These are phyloP conservation scores for Tetranychus piercei DNA, from an alignment of 2,888 invertebrate species.

Conservation along the genomic window DNA sequence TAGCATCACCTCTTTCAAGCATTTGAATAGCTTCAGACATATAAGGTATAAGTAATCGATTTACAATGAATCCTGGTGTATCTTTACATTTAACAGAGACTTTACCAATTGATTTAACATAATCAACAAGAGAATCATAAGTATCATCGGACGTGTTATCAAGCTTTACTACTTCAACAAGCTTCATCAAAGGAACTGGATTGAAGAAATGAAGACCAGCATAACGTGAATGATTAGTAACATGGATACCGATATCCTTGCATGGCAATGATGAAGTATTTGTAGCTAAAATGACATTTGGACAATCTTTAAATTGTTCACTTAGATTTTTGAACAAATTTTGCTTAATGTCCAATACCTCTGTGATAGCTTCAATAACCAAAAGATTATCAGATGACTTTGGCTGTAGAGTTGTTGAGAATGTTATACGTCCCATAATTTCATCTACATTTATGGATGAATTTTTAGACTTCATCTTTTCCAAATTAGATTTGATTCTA, in stretches of 20 bases:
- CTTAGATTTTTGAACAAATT: slow-evolving; percentile 44
- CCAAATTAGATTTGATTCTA: slow-evolving; percentile 15
- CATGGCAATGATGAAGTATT: slow-evolving; percentile 76
- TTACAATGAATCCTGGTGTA: slow-evolving; percentile 79
- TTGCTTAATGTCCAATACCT: slow-evolving; percentile 57
- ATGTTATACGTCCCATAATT: slow-evolving; percentile 13
- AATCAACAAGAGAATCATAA: slow-evolving; percentile 49
- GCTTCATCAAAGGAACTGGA: slow-evolving; percentile 73
- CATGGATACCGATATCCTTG: slow-evolving; percentile 54
- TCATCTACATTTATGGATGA: slow-evolving; percentile 13
- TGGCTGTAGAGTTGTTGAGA: slow-evolving; percentile 15
- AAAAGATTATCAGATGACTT: slow-evolving; percentile 18
- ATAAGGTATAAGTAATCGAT: slow-evolving; percentile 64
- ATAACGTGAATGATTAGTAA: slow-evolving; percentile 48
- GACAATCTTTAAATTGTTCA: slow-evolving; percentile 31
- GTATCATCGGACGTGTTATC: slow-evolving; percentile 57
- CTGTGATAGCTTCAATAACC: slow-evolving; percentile 60
- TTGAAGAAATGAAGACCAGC: slow-evolving; percentile 82
- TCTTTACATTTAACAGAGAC: slow-evolving; percentile 71
- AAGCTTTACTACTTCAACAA: slow-evolving; percentile 60
- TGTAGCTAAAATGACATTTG: slow-evolving; percentile 62
- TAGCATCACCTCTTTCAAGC: slow-evolving; percentile 54
- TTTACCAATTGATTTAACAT: slow-evolving; percentile 65
- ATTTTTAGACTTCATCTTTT: slow-evolving; percentile 18
- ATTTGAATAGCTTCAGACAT: slow-evolving; percentile 59